Evolutionary conservation across 2,888 invertebrate genomes (phyloP), one percentile per base, ranked within the genome.

Genomic region (Miltochrista miniata): DNA sequence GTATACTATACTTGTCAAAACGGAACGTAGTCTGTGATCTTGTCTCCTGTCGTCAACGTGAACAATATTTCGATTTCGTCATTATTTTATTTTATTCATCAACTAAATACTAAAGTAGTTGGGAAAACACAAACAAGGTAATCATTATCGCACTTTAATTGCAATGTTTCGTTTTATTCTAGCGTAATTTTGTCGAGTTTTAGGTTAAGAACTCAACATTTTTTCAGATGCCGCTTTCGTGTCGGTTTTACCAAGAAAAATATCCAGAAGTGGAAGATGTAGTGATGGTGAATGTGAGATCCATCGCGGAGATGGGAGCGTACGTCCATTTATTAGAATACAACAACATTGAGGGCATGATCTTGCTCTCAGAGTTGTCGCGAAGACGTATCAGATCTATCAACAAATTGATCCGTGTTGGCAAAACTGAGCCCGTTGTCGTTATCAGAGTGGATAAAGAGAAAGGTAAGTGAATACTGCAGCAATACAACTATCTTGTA

Each of bases 241-340:
- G 98, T 94, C 94, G 99, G 80, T 99, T 97, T 94, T 99, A 99
- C 85, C 96, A 97, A 81, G 97, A 98, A 88, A 97, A 96, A 79
- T 99, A 98, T 90, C 99, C 99, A 1, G 99, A 99, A 83, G 95
- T 99, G 54, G 99, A 99, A 76, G 99, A 99, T 95, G 99, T 99
- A 43, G 99, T 99, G 41, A 98, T 99, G 98, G 99, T 99, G 24
- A 99, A 98, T 81, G 99, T 99, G 2, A 93, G 98, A 39, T 96
- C 98, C 61, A 99, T 99, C 76, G 99, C 99, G 13, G 99, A 99
- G 93, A 99, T 99, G 99, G 99, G 99, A 54, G 99, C 99, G 1
- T 99, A 99, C 85, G 99, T 99, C 12, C 97, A 98, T 85, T 92
- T 99, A 56, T 92, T 99, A 61, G 99, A 99, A 90, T 99, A 99